These are phyloP conservation scores for Apeltes quadracus DNA, from an alignment of 2,113 vertebrate genomes.

Conservation along the genomic window DNA sequence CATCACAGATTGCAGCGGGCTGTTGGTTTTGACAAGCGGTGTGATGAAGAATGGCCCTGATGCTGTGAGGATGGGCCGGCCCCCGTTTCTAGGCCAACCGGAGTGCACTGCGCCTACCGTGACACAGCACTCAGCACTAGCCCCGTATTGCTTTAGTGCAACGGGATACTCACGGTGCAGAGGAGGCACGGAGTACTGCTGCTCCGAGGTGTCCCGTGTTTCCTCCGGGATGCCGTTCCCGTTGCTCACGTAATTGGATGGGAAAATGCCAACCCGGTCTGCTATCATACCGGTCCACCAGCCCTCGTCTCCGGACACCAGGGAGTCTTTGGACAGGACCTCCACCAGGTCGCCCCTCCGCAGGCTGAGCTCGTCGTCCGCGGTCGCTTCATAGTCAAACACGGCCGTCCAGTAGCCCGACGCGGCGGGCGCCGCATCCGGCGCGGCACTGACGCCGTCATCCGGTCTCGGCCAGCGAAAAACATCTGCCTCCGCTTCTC, in stretches of 20 bases:
- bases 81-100: constrained; percentile 56
- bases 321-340: constrained; percentile 93
- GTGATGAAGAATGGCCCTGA: constrained; percentile 57
- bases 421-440: constrained; percentile 42
- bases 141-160: constrained; percentile 31
- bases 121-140: constrained; percentile 66
- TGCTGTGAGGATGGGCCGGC: constrained; percentile 51
- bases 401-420: constrained; percentile 89
- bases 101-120: constrained; percentile 47
- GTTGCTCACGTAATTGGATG: constrained; percentile 93
- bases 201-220: constrained; percentile 70
- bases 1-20: constrained; percentile 24
- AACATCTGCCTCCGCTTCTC: constrained; percentile 67
- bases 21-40: constrained; percentile 37
- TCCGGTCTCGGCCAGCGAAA: constrained; percentile 71
- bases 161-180: constrained; percentile 79
- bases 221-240: constrained; percentile 83
- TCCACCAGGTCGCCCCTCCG: constrained; percentile 92
- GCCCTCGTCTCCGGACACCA: constrained; percentile 94
- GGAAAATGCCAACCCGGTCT: constrained; percentile 95
- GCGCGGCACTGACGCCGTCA: constrained; percentile 47
- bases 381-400: constrained; percentile 95
- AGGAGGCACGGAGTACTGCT: constrained; percentile 71
- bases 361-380: constrained; percentile 95
- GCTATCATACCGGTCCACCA: constrained; percentile 97